phyloP scores from a whole-genome alignment of 2,113 vertebrate species.

The Pipra filicauda region DNA sequence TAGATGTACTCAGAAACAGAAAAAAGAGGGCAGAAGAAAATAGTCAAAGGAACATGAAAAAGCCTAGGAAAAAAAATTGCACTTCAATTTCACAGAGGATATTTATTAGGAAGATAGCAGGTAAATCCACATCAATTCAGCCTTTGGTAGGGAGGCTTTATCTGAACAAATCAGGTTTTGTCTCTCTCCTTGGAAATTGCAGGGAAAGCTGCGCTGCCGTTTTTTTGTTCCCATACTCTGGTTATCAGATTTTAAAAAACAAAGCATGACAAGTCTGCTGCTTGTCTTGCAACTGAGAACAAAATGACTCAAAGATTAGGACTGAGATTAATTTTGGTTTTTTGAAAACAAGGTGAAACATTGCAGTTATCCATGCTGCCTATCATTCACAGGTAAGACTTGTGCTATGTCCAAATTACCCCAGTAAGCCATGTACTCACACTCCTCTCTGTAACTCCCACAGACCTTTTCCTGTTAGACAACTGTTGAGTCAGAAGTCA shows the following conservation, averaged over 20 bases:
- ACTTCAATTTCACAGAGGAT: background rate
- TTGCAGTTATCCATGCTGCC: background rate
- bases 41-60: background rate
- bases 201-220: background rate
- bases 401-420: background rate
- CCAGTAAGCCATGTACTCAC: background rate
- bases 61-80: background rate
- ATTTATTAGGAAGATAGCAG: conserved; percentile 2
- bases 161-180: background rate
- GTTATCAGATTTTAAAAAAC: conserved; percentile 50
- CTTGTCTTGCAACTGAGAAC: background rate
- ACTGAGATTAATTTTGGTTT: conserved; percentile 13
- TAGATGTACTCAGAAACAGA: background rate
- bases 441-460: background rate
- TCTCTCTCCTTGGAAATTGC: background rate
- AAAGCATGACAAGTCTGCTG: background rate
- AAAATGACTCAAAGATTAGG: background rate
- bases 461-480: background rate
- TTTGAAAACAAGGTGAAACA: conserved; percentile 1
- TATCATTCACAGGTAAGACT: background rate
- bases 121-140: background rate
- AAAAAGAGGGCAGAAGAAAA: background rate
- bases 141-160: background rate
- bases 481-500: background rate
- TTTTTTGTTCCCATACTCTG: background rate